These are phyloP conservation scores for Coenobita brevimanus DNA, from an alignment of 1,140 invertebrate species.

Conservation along the genomic window DNA sequence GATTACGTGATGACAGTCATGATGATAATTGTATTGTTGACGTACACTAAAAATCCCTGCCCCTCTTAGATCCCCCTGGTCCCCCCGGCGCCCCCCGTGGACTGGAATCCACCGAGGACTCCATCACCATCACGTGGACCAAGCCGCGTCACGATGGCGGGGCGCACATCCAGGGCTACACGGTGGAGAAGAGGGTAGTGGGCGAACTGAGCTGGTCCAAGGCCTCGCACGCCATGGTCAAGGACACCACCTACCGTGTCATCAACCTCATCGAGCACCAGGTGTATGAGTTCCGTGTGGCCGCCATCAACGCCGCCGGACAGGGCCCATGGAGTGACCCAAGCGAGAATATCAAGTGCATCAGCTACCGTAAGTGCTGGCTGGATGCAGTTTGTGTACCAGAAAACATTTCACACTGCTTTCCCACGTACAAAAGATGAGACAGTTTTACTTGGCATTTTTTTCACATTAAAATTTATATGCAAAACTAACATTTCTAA, in stretches of 20 bases:
- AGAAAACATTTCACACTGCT: neutral
- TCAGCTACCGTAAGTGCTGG: conserved; percentile 68
- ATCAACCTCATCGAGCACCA: conserved; percentile 93
- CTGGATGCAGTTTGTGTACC: neutral
- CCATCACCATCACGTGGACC: conserved; percentile 94
- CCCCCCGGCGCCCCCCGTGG: conserved; percentile 90
- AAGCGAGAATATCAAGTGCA: conserved; percentile 87
- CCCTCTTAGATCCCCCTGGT: conserved; percentile 83
- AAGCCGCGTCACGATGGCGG: conserved; percentile 95
- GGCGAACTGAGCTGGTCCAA: conserved; percentile 91
- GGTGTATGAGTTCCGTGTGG: conserved; percentile 97
- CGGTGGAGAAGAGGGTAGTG: conserved; percentile 92
- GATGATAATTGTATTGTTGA: too few species aligned
- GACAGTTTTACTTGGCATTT: too few species aligned
- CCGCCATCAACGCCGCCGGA: conserved; percentile 96
- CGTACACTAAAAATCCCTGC: neutral
- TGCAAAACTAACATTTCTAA: too few species aligned
- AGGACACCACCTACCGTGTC: conserved; percentile 86
- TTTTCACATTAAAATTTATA: too few species aligned
- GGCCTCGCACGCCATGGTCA: conserved; percentile 86
- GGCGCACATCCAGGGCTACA: conserved; percentile 91
- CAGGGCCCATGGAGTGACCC: conserved; percentile 92
- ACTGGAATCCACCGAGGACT: conserved; percentile 92
- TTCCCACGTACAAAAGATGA: neutral
- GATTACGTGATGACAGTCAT: too few species aligned